A percentile compares a stretch with the other conserved stretches of the same genome.
Evolutionary conservation across 2,113 vertebrate species (phyloP).

Genomic region (Leuciscus idus): DNA sequence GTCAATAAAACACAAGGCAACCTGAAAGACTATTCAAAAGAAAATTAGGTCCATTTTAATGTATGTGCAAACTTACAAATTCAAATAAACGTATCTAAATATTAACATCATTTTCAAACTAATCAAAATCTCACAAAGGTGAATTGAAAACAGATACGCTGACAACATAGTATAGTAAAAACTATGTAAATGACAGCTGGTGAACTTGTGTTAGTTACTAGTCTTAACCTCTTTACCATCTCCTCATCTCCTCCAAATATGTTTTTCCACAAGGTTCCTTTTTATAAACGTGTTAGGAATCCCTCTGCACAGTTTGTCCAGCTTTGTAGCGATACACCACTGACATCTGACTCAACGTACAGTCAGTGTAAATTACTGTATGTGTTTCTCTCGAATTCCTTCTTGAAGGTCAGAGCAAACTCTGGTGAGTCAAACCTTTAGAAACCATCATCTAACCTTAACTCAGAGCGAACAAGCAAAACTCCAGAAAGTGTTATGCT

Average conservation of each 20-base stretch:
- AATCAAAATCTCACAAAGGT: not conserved
- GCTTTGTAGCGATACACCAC: not conserved
- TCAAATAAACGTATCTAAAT: not conserved
- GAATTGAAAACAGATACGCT: not conserved
- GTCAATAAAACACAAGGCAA: not conserved
- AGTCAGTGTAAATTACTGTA: not conserved
- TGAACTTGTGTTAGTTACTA: not conserved
- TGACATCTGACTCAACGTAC: not conserved
- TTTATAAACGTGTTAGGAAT: not conserved
- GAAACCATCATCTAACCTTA: conserved; percentile 1
- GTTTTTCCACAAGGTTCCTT: not conserved
- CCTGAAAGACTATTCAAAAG: not conserved
- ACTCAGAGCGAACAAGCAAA: not conserved
- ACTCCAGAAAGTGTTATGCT: conserved; percentile 1
- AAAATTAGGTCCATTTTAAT: not conserved
- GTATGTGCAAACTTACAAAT: not conserved
- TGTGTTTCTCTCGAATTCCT: not conserved
- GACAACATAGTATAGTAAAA: not conserved
- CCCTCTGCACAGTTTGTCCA: not conserved
- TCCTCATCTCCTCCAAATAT: not conserved
- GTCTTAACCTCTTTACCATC: not conserved
- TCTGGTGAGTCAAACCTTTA: not conserved
- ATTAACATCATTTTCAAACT: not conserved
- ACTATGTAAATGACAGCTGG: conserved; percentile 11
- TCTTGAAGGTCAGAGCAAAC: conserved; percentile 16